Evolutionary conservation across 2,113 vertebrate species (phyloP).

Genomic region (Amia ocellicauda): DNA sequence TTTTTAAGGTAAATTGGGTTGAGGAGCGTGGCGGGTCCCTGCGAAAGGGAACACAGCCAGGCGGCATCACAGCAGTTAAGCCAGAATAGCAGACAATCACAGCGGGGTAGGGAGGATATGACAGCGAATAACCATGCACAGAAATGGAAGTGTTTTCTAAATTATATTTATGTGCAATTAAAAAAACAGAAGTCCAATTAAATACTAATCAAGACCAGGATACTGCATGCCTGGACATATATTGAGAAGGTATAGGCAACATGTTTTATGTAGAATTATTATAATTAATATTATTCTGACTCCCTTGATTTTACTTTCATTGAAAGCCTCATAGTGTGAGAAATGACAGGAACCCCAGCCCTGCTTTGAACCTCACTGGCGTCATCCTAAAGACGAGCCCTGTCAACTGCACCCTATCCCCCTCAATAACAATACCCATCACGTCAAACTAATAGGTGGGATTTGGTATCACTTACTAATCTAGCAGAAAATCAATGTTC

Average conservation of each 20-base stretch:
- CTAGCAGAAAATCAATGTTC: conserved; percentile 19
- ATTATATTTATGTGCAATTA: no score
- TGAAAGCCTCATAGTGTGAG: no score
- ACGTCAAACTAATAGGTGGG: conserved; percentile 23
- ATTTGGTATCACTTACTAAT: neutral
- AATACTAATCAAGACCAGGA: neutral
- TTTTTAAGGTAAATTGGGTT: neutral
- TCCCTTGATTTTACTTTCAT: no score
- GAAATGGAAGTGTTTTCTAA: no score
- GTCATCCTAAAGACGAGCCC: neutral
- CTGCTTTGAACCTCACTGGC: neutral
- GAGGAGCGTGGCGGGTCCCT: neutral
- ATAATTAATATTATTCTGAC: conserved; percentile 1
- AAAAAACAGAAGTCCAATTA: no score
- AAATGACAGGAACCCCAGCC: no score
- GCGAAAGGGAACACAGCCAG: neutral
- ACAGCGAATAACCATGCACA: no score
- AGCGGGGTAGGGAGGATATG: no score
- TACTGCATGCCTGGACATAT: neutral
- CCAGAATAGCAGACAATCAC: no score
- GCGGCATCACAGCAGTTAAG: no score
- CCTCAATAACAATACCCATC: neutral
- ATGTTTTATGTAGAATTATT: neutral
- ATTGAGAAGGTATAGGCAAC: neutral
- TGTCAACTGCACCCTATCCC: neutral